These are phyloP conservation scores for Hemitrygon akajei DNA, from an alignment of 2,797 vertebrate species.

Conservation along the genomic window DNA sequence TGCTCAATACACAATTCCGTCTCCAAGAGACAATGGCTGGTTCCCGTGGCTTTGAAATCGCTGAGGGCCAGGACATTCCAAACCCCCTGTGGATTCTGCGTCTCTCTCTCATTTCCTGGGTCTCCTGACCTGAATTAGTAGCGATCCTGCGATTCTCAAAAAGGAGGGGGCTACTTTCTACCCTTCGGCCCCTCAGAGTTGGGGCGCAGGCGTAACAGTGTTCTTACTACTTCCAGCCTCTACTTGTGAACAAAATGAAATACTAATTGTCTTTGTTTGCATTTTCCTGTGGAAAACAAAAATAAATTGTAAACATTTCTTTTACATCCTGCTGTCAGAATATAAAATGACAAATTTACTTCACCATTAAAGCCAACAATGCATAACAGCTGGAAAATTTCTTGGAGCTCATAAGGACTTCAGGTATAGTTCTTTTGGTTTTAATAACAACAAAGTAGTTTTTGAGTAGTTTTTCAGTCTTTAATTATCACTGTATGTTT, in stretches of 20 bases:
- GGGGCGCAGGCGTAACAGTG: too few species aligned
- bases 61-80: too few species aligned
- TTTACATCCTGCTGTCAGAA: background rate
- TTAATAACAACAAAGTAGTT: background rate
- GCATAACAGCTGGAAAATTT: background rate
- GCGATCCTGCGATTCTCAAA: too few species aligned
- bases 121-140: too few species aligned
- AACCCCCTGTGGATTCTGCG: too few species aligned
- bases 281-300: background rate
- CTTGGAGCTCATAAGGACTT: background rate
- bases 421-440: too few species aligned
- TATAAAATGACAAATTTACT: conserved; percentile 13
- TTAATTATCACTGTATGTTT: background rate
- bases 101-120: too few species aligned
- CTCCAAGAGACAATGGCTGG: too few species aligned
- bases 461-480: background rate
- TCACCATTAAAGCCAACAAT: background rate
- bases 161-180: too few species aligned
- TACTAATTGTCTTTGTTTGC: background rate
- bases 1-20: too few species aligned
- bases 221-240: background rate
- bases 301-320: background rate
- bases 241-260: background rate
- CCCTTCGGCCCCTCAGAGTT: too few species aligned
- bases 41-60: too few species aligned